Percentiles rank a stretch among this genome's conserved stretches.
Conservation (phyloP, 2,113 vertebrate species). For the Amphiprion ocellaris region DNA sequence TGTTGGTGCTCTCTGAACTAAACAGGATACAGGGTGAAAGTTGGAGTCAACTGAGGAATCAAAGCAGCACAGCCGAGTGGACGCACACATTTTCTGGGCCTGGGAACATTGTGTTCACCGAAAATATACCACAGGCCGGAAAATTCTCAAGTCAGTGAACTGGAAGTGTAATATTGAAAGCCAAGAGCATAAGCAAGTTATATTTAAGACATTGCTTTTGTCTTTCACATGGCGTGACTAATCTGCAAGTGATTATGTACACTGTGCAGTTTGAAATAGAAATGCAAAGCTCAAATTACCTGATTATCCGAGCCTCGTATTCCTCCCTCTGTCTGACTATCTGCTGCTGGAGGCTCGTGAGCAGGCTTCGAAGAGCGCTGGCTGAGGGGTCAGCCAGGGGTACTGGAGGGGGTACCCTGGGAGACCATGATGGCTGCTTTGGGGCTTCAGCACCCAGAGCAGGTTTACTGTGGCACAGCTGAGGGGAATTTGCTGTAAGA, state of each 20-base stretch:
- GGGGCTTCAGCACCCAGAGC: slow-evolving; percentile 31
- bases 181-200: background rate
- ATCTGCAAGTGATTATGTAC: slow-evolving; percentile 3
- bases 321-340: slow-evolving; percentile 83
- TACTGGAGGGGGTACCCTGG: slow-evolving; percentile 72
- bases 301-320: slow-evolving; percentile 79
- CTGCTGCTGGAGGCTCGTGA: slow-evolving; percentile 81
- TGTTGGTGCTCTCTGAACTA: slow-evolving; percentile 25
- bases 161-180: slow-evolving; percentile 11
- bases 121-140: slow-evolving; percentile 23
- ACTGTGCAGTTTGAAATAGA: background rate
- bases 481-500: slow-evolving; percentile 12
- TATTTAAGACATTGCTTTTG: background rate
- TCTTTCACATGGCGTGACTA: background rate
- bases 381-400: slow-evolving; percentile 77
- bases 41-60: slow-evolving; percentile 46
- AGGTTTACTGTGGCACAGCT: slow-evolving; percentile 19
- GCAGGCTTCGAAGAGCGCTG: slow-evolving; percentile 79
- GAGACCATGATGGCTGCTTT: slow-evolving; percentile 49
- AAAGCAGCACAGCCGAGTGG: slow-evolving; percentile 38
- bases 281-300: slow-evolving; percentile 67
- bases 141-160: slow-evolving; percentile 25
- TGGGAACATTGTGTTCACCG: slow-evolving; percentile 56
- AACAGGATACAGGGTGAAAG: slow-evolving; percentile 71
- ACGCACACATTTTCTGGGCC: slow-evolving; percentile 32